phyloP scores from a whole-genome alignment of 2,797 vertebrate species.

The Neosilurus hyrtlii region DNA sequence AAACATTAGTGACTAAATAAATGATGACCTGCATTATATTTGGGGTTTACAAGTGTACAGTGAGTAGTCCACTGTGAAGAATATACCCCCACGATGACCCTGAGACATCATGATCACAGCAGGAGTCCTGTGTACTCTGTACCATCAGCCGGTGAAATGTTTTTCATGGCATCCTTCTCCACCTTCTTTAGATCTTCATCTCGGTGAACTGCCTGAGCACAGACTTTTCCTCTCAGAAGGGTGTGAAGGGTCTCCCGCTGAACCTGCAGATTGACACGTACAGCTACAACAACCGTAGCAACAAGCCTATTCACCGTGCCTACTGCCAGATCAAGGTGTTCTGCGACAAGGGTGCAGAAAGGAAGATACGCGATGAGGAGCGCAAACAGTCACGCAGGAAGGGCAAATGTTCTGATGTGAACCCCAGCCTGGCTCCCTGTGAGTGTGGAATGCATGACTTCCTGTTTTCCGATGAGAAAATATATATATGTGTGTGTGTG shows the following conservation, averaged over 20 bases:
- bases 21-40: not conserved
- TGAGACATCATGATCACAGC: not conserved
- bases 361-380: slow-evolving; percentile 98
- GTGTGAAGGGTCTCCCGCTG: slow-evolving; percentile 93
- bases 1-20: not conserved
- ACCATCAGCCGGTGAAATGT: not conserved
- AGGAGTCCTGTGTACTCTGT: not conserved
- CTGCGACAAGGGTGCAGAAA: slow-evolving; percentile 97
- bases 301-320: slow-evolving; percentile 94
- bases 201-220: slow-evolving; percentile 98
- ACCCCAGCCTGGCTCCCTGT: slow-evolving; percentile 71
- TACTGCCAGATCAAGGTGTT: slow-evolving; percentile 99
- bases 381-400: slow-evolving; percentile 97
- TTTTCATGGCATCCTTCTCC: not conserved
- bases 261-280: slow-evolving; percentile 98
- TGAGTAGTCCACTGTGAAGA: not conserved
- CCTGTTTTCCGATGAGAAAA: not conserved
- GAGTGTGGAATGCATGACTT: slow-evolving; percentile 57
- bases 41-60: not conserved
- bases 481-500: no score
- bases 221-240: slow-evolving; percentile 98
- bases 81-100: not conserved
- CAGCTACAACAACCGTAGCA: slow-evolving; percentile 98
- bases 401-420: slow-evolving; percentile 86
- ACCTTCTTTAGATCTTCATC: slow-evolving; percentile 87